These are phyloP conservation scores for Diloba caeruleocephala DNA, from an alignment of 2,888 invertebrate species.

Conservation along the genomic window DNA sequence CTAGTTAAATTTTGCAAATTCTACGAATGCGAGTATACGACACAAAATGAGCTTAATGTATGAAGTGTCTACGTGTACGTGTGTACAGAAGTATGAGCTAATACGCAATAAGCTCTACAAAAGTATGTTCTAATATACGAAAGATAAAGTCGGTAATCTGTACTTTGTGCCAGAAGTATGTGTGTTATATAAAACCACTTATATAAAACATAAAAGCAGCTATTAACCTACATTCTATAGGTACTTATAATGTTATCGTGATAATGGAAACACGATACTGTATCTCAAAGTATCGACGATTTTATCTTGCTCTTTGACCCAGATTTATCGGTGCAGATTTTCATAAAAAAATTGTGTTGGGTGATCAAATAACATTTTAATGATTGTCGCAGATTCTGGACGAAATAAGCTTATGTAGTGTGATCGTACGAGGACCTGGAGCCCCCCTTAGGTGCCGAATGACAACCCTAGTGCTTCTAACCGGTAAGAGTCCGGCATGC, in stretches of 20 bases:
- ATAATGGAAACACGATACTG: slow-evolving; percentile 55
- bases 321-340: slow-evolving; percentile 49
- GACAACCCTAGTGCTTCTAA: too few species aligned
- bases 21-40: slow-evolving; percentile 15
- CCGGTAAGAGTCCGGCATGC: too few species aligned
- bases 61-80: slow-evolving; percentile 12
- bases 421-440: too few species aligned
- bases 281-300: slow-evolving; percentile 65
- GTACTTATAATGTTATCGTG: slow-evolving; percentile 55
- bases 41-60: slow-evolving; percentile 29
- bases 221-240: slow-evolving; percentile 53
- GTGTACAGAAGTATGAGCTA: not conserved
- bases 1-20: slow-evolving; percentile 36
- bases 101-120: not conserved
- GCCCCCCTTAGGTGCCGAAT: too few species aligned
- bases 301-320: slow-evolving; percentile 66
- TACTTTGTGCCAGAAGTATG: slow-evolving; percentile 13
- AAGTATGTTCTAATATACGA: slow-evolving; percentile 4
- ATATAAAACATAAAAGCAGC: slow-evolving; percentile 44
- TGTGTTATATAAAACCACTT: slow-evolving; percentile 38
- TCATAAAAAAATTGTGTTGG: slow-evolving; percentile 15
- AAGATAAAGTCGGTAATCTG: slow-evolving; percentile 14
- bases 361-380: slow-evolving; percentile 20
- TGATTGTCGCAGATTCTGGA: not conserved
- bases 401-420: too few species aligned